These are phyloP conservation scores for Linyphia triangularis DNA, from an alignment of 2,888 invertebrate genomes.

Conservation along the genomic window DNA sequence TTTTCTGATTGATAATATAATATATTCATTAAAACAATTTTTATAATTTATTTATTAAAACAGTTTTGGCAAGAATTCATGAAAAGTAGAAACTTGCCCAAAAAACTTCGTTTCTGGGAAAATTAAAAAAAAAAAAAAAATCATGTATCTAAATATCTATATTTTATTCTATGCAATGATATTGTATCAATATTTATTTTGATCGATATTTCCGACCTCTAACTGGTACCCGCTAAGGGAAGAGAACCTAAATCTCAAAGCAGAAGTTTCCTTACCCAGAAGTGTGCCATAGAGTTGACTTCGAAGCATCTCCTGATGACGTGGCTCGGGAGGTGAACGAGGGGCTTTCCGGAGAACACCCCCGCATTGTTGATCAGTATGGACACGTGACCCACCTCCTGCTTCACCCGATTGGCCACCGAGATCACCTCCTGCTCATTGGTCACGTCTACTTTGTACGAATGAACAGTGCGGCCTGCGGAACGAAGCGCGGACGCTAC, in stretches of 20 bases:
- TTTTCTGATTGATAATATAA: no score
- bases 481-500: constrained; percentile 74
- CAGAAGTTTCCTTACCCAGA: constrained; percentile 85
- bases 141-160: not conserved
- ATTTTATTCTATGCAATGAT: not conserved
- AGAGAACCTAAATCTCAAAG: not conserved
- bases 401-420: constrained; percentile 83
- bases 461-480: constrained; percentile 77
- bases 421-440: constrained; percentile 85
- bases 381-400: constrained; percentile 87
- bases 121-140: no score
- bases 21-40: no score
- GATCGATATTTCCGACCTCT: no score
- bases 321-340: constrained; percentile 84
- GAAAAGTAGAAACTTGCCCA: no score
- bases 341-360: constrained; percentile 88
- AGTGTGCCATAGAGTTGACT: constrained; percentile 88
- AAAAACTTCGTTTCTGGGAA: no score
- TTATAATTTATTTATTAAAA: no score
- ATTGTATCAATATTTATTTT: no score
- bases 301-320: constrained; percentile 87
- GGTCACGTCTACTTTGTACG: constrained; percentile 87
- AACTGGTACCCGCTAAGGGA: no score
- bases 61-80: no score
- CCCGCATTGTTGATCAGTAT: constrained; percentile 93